Base-by-base conservation (phyloP, 2,888 invertebrate species). In the Sinhomidia bicolor region DNA sequence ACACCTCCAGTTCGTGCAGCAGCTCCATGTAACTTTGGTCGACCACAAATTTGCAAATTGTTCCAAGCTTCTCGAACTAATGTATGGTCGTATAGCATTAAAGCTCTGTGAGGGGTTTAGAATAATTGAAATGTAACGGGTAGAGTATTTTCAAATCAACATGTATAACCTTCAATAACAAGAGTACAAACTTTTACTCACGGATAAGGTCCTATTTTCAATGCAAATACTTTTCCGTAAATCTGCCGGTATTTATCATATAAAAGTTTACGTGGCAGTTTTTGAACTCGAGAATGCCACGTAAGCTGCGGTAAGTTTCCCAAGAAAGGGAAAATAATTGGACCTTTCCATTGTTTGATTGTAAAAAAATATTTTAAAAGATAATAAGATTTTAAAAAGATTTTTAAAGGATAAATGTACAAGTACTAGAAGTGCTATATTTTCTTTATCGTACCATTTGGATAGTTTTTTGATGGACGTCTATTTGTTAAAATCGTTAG, bases 31-130 rank as follows among this genome's bases (percentile, higher is more conserved):
- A 89, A 57, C 62, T 89, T 90, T 4, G 84, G 74, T 20, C 91
- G 20, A 32, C 91, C 91, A 26, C 83, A 85, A 7, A 91, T 82
- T 10, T 68, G 41, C 12, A 57, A 17, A 54, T 89, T 89, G 20
- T 86, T 89, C 85, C 89, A 90, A 10, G 90, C 89, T 60, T 90
- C 90, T 29, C 80, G 79, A 26, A 91, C 83, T 6, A 90, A 41
- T 29, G 84, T 86, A 12, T 84, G 81, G 57, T 91, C 90, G n/a
- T 83, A 89, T 14, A 91, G 14, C 7, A 91, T 78, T 7, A 91
- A 71, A 20, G 60, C 57, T 12, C 91, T 91, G 57, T 0, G 57
- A 20, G 20, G 6, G 20, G 47, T 12, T 5, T 47, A 12, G 47
- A 47, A 47, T 12, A 14, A 26, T n/a, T 29, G 32, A 23, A 36